phyloP scores from a whole-genome alignment of 2,113 vertebrate genomes.

The Callospermophilus lateralis region DNA sequence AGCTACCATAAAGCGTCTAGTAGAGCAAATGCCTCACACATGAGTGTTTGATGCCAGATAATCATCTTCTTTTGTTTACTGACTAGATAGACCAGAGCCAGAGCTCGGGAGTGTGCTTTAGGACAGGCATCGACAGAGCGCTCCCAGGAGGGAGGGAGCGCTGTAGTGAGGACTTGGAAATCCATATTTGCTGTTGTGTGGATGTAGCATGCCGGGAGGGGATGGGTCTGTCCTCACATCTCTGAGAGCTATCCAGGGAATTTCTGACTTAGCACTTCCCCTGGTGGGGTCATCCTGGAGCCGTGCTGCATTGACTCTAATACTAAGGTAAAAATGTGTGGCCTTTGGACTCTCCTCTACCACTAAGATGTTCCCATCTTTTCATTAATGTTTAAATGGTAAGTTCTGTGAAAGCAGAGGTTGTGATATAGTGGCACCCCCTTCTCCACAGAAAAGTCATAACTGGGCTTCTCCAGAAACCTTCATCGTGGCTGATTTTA shows the following conservation, averaged over 20 bases:
- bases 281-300: background rate
- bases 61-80: background rate
- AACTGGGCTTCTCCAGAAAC: no score
- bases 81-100: background rate
- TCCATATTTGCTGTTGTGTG: fast-evolving
- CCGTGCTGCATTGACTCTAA: no score
- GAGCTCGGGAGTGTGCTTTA: background rate
- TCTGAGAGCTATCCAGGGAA: background rate
- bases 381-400: background rate
- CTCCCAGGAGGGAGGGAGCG: background rate
- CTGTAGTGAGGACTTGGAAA: background rate
- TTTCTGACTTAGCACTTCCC: background rate
- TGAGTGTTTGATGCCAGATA: fast-evolving
- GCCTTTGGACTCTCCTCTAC: background rate
- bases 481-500: no score
- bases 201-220: background rate
- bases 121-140: no score
- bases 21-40: fast-evolving
- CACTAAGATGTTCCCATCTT: background rate
- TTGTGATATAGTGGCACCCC: background rate
- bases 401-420: background rate
- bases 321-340: background rate
- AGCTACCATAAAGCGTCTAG: background rate
- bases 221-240: background rate
- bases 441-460: no score